Evolutionary conservation across 2,888 invertebrate species (phyloP).

Genomic region (Troides helena): DNA sequence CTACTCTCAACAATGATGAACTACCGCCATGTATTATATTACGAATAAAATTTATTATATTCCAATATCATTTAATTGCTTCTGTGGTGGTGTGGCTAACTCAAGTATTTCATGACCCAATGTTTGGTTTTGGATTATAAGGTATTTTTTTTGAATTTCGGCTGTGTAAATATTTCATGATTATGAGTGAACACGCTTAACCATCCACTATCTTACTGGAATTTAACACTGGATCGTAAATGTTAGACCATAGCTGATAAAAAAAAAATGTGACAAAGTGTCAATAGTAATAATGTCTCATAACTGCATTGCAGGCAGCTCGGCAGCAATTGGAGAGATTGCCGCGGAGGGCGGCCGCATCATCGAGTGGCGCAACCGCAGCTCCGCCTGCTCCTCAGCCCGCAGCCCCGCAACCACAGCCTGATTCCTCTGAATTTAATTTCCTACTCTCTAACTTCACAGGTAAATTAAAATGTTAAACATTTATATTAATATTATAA

Average conservation of each 20-base stretch:
- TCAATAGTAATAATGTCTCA: neutral
- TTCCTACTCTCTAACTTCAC: conserved; percentile 65
- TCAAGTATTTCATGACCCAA: too few relatives aligned
- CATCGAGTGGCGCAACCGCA: conserved; percentile 79
- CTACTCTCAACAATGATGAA: too few relatives aligned
- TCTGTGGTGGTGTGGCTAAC: too few relatives aligned
- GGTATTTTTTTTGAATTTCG: too few relatives aligned
- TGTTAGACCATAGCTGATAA: neutral
- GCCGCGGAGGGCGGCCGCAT: conserved; percentile 89
- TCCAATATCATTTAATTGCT: too few relatives aligned
- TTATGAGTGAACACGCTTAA: neutral
- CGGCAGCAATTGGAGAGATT: conserved; percentile 94
- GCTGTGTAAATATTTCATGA: too few relatives aligned
- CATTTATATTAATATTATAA: too few relatives aligned
- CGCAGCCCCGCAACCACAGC: conserved; percentile 66
- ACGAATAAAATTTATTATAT: too few relatives aligned
- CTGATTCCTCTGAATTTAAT: conserved; percentile 58
- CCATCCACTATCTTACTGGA: neutral
- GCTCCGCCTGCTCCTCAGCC: conserved; percentile 79
- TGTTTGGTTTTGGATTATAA: too few relatives aligned
- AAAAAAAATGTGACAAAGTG: too few relatives aligned
- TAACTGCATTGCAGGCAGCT: conserved; percentile 80
- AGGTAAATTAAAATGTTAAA: conserved; percentile 40
- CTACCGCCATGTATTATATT: too few relatives aligned
- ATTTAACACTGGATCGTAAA: neutral